phyloP scores from a whole-genome alignment of 2,888 invertebrate species.

The Apocheima hispidaria region DNA sequence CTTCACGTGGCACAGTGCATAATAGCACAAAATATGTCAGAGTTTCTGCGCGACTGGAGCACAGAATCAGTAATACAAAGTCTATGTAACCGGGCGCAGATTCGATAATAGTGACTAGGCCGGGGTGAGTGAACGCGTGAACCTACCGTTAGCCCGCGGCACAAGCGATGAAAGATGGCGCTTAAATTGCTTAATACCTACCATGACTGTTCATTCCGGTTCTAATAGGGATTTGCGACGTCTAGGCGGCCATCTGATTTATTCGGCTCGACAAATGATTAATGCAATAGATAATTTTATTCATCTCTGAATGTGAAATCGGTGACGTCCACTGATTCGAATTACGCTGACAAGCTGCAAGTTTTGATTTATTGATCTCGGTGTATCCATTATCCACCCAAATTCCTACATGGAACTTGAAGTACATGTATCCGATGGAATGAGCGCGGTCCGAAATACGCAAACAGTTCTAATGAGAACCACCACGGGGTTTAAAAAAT shows the following conservation, averaged over 20 bases:
- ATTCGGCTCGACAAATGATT: slow-evolving; percentile 43
- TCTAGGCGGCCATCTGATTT: slow-evolving; percentile 42
- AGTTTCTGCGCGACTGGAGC: slow-evolving; percentile 37
- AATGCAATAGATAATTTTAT: slow-evolving; percentile 32
- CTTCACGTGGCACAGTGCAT: slow-evolving; percentile 32
- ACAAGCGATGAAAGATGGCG: slow-evolving; percentile 51
- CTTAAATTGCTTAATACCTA: slow-evolving; percentile 44
- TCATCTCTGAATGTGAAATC: slow-evolving; percentile 32
- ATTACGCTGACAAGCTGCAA: slow-evolving; percentile 31
- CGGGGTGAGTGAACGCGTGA: slow-evolving; percentile 65
- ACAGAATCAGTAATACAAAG: slow-evolving; percentile 1
- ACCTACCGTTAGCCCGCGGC: slow-evolving; percentile 59
- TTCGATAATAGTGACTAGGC: slow-evolving; percentile 33
- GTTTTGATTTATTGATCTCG: slow-evolving; percentile 22
- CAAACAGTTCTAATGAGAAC: no score
- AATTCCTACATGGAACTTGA: background rate
- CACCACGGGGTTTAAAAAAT: no score
- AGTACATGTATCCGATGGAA: no score
- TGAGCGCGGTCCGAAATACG: no score
- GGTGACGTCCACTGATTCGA: slow-evolving; percentile 27
- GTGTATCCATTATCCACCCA: background rate
- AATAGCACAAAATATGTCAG: slow-evolving; percentile 25
- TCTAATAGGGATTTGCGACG: slow-evolving; percentile 39
- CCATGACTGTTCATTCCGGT: slow-evolving; percentile 36
- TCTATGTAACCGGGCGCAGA: slow-evolving; percentile 25